Evolutionary conservation across 2,113 vertebrate species (phyloP), one percentile per base, ranked within the genome.

Genomic region (Nycticebus coucang): DNA sequence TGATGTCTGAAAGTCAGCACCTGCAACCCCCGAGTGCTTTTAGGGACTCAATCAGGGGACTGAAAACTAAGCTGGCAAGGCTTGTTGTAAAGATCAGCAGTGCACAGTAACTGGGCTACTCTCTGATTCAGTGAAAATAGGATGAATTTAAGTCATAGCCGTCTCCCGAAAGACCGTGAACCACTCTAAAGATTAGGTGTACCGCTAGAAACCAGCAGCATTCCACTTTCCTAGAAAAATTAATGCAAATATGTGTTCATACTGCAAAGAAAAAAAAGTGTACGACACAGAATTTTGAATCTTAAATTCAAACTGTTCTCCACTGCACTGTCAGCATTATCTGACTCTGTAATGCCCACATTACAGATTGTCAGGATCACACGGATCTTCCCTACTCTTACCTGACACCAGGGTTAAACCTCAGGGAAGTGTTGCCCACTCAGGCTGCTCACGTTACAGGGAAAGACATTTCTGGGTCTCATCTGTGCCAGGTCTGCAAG

Each of bases 331-430:
- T 24, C 69, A 60, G 26, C 6, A 33, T 19, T 33, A 11, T 33
- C 53, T 81, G 55, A 53, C 19, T 14, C 81, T 10, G 18, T 18
- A 28, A 6, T 15, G 2, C 17, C 26, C 3, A 37, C 19, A 4
- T 18, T 12, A 22, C 1, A 30, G 53, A 55, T 0, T 5, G 4
- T 22, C 4, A 62, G 55, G 60, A 17, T 15, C 7, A 9, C 0
- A 0, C 0, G 72, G 13, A 10, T 66, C 35, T 82, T 30, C 68
- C 2, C 69, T 2, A 22, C 5, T 55, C 59, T 62, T 15, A 57
- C n/a, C 69, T 41, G 41, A 90, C 19, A 41, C 26, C 60, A 21
- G 30, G 22, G 24, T 78, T 59, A 50, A 14, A 24, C 9, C 53
- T 59, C 64, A 35, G 35, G 24, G 45, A 12, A 57, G 30, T 8